Conservation (phyloP, 2,888 invertebrate genomes). For the Drosophila demipolita region DNA sequence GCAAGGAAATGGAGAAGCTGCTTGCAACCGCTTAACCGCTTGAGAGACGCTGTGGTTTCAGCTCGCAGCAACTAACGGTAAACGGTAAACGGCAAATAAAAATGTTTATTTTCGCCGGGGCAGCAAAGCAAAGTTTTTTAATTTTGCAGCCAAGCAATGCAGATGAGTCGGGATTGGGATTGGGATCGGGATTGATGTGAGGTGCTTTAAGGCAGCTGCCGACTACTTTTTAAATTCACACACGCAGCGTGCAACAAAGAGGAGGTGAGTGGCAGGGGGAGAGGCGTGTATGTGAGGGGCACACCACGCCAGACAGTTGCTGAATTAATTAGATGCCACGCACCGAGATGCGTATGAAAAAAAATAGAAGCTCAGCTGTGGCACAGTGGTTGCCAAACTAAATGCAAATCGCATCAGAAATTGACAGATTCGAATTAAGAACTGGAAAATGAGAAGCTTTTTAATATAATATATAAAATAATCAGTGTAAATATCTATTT, state of each 20-base stretch:
- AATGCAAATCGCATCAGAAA: not conserved
- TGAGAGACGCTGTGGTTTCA: constrained; percentile 19
- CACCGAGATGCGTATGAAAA: constrained; percentile 48
- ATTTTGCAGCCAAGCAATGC: constrained; percentile 58
- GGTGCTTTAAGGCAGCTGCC: constrained; percentile 65
- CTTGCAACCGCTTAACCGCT: constrained; percentile 48
- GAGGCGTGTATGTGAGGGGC: constrained; percentile 3
- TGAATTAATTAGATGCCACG: constrained; percentile 83
- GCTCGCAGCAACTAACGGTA: constrained; percentile 45
- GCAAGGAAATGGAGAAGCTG: constrained; percentile 27
- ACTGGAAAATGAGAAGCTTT: not conserved
- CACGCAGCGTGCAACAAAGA: constrained; percentile 64
- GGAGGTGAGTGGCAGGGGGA: constrained; percentile 1
- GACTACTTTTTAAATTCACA: constrained; percentile 75
- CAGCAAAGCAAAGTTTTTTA: constrained; percentile 73
- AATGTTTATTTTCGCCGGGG: constrained; percentile 68
- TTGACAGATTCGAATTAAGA: not conserved
- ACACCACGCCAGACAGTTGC: constrained; percentile 56
- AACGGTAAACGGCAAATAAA: constrained; percentile 66
- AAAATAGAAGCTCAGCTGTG: constrained; percentile 51
- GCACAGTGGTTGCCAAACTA: constrained; percentile 33
- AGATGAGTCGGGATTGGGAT: constrained; percentile 12
- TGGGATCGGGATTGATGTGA: constrained; percentile 18
- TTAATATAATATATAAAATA: not conserved
- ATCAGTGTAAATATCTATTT: not conserved